Conservation (phyloP, 2,797 vertebrate species). For the Crenuchus spilurus region DNA sequence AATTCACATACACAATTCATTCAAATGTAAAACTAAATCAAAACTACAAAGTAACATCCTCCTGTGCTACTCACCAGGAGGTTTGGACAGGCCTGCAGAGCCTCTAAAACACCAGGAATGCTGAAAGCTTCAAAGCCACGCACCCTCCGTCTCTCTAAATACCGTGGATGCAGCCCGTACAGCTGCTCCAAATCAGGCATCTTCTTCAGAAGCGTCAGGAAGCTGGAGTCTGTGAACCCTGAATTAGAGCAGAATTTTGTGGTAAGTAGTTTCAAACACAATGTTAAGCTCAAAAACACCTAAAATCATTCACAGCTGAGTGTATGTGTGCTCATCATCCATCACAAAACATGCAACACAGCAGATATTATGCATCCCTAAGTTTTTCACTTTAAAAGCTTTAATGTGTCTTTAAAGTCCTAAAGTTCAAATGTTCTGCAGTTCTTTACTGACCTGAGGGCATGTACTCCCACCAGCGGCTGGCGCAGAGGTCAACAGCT, state of each 20-base stretch:
- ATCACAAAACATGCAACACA: no score
- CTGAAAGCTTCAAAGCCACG: conserved; percentile 96
- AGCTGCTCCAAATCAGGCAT: conserved; percentile 98
- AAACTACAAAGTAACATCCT: neutral
- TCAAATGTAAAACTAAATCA: neutral
- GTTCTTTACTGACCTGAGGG: conserved; percentile 83
- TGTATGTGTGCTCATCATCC: no score
- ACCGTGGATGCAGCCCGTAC: conserved; percentile 96
- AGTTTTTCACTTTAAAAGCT: no score
- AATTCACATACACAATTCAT: neutral
- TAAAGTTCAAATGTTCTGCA: no score
- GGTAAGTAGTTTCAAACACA: no score
- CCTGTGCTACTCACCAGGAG: conserved; percentile 80
- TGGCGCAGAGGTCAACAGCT: conserved; percentile 95
- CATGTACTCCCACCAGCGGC: conserved; percentile 99
- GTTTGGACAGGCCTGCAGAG: conserved; percentile 93
- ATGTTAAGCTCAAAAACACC: no score
- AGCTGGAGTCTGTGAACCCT: conserved; percentile 98
- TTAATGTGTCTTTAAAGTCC: no score
- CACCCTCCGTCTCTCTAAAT: conserved; percentile 93
- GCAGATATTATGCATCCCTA: no score
- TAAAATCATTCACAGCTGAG: no score
- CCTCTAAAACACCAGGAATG: conserved; percentile 96
- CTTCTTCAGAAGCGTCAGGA: conserved; percentile 93
- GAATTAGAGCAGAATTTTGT: neutral